Evolutionary conservation across 1,140 invertebrate genomes (phyloP).

Genomic region (Calephelis virginiensis): DNA sequence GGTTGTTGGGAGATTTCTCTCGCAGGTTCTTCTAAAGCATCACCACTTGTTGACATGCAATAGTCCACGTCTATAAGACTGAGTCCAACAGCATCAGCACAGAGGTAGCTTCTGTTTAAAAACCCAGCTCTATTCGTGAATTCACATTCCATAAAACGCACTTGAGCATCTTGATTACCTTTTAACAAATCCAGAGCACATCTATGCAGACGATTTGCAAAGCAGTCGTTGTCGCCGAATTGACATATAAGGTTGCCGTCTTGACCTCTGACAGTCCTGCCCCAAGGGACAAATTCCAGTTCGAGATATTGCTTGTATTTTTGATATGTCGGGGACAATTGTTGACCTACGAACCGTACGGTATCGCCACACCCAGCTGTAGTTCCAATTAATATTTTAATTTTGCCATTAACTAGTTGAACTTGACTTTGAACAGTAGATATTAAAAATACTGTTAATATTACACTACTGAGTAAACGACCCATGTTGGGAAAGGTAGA

Average conservation of each 20-base stretch:
- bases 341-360: conserved; percentile 16
- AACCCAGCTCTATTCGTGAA: conserved; percentile 44
- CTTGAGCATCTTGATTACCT: conserved; percentile 43
- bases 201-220: conserved; percentile 63
- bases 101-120: conserved; percentile 42
- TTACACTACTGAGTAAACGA: background rate
- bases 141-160: conserved; percentile 66
- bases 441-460: background rate
- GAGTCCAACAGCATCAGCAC: conserved; percentile 42
- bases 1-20: conserved; percentile 35
- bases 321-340: conserved; percentile 16
- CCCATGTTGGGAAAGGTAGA: background rate
- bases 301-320: conserved; percentile 23
- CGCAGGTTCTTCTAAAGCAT: conserved; percentile 40
- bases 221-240: conserved; percentile 53
- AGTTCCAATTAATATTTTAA: conserved; percentile 24
- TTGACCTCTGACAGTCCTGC: conserved; percentile 20
- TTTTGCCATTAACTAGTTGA: conserved; percentile 27
- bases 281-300: conserved; percentile 28
- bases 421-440: conserved; percentile 11
- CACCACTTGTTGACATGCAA: conserved; percentile 44
- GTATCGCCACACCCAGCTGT: conserved; percentile 26
- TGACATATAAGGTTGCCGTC: conserved; percentile 44
- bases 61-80: conserved; percentile 46
- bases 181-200: conserved; percentile 52